phyloP scores from a whole-genome alignment of 1,140 invertebrate genomes.

The Panagrolaimus sp. region DNA sequence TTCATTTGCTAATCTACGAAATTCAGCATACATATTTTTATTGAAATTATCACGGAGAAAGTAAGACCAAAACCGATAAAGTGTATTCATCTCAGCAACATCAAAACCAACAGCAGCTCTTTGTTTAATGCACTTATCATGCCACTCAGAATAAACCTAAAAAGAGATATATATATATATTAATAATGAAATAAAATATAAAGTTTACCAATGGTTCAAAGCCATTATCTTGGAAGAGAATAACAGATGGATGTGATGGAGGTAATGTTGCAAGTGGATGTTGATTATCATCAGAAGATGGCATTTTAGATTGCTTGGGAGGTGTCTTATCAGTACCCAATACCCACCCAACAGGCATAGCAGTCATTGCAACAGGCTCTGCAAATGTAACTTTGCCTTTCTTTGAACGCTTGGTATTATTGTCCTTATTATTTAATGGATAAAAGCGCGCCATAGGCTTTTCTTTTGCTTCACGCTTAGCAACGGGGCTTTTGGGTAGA shows the following conservation, averaged over 20 bases:
- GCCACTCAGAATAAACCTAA: slow-evolving; percentile 51
- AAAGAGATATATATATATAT: slow-evolving; percentile 12
- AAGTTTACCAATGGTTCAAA: slow-evolving; percentile 87
- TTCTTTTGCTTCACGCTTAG: slow-evolving; percentile 60
- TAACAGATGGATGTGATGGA: slow-evolving; percentile 65
- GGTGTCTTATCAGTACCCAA: slow-evolving; percentile 70
- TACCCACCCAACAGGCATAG: slow-evolving; percentile 94
- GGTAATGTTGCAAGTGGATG: slow-evolving; percentile 53
- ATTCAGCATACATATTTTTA: slow-evolving; percentile 95
- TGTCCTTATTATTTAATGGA: slow-evolving; percentile 65
- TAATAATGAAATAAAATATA: not conserved
- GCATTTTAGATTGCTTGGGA: not conserved
- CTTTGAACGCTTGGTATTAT: slow-evolving; percentile 5
- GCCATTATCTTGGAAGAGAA: slow-evolving; percentile 78
- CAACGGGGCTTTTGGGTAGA: slow-evolving; percentile 45
- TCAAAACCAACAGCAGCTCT: slow-evolving; percentile 83
- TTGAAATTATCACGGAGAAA: slow-evolving; percentile 97
- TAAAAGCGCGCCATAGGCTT: slow-evolving; percentile 73
- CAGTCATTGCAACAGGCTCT: slow-evolving; percentile 73
- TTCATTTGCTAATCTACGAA: slow-evolving; percentile 78
- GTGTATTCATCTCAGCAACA: slow-evolving; percentile 90
- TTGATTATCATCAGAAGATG: not conserved
- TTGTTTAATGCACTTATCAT: slow-evolving; percentile 57
- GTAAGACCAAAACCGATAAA: slow-evolving; percentile 98
- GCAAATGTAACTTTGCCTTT: slow-evolving; percentile 11